phyloP scores from a whole-genome alignment of 2,888 invertebrate genomes.

The Hartigia nigra region DNA sequence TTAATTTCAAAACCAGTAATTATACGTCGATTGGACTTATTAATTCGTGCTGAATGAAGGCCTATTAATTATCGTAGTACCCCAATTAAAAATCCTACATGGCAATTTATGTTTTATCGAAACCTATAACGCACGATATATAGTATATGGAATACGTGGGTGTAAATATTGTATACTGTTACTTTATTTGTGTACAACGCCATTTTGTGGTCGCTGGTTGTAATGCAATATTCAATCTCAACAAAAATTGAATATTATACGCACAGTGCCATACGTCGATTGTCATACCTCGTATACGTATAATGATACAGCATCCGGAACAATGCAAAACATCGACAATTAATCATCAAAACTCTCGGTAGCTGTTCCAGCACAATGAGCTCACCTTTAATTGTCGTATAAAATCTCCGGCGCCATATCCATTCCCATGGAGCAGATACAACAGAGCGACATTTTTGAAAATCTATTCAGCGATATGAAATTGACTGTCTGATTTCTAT shows the following conservation, averaged over 20 bases:
- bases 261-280: not conserved
- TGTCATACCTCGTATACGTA: not conserved
- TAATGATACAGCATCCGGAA: not conserved
- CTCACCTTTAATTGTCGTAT: not conserved
- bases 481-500: not conserved
- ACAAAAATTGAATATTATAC: not conserved
- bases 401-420: not conserved
- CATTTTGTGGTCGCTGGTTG: not conserved
- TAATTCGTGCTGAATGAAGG: conserved; percentile 13
- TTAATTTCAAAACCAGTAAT: conserved; percentile 24
- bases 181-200: not conserved
- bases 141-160: not conserved
- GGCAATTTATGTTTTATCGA: not conserved
- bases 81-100: conserved; percentile 21
- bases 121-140: not conserved
- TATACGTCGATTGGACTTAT: conserved; percentile 14
- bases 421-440: not conserved
- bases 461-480: not conserved
- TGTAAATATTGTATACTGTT: not conserved
- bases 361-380: not conserved
- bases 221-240: not conserved
- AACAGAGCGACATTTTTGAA: not conserved
- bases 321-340: not conserved
- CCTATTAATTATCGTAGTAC: conserved; percentile 19
- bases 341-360: not conserved